Percentiles rank a stretch among this genome's conserved stretches.
Evolutionary conservation across 2,113 vertebrate species (phyloP).

Genomic region (Pachycephala philippinensis): DNA sequence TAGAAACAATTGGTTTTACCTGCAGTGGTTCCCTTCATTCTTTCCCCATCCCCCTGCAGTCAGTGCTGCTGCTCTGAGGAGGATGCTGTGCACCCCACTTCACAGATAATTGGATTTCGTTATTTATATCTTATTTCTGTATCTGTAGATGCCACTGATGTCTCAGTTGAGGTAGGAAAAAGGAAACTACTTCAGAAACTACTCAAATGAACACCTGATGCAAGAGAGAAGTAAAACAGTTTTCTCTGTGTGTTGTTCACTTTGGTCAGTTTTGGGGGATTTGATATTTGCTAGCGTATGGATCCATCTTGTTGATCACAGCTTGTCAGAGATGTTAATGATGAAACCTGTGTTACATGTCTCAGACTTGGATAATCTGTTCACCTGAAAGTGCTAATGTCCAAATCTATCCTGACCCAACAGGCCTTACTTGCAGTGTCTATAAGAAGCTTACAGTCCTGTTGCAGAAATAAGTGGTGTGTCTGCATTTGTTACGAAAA

Average conservation of each 20-base stretch:
- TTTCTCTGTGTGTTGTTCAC: background rate
- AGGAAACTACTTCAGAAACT: background rate
- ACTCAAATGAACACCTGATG: background rate
- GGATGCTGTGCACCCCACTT: background rate
- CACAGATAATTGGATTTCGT: background rate
- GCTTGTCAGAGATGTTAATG: background rate
- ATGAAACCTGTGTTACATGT: rapidly evolving
- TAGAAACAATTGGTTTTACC: background rate
- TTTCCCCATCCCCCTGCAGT: rapidly evolving
- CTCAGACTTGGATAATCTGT: background rate
- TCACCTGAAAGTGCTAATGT: background rate
- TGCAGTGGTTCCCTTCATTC: background rate
- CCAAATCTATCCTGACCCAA: background rate
- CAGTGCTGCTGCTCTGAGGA: background rate
- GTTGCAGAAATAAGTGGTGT: background rate
- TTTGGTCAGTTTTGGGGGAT: background rate
- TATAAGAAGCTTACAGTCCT: background rate
- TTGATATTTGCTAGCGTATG: background rate
- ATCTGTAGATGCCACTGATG: background rate
- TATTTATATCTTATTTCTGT: background rate
- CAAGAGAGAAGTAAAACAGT: background rate
- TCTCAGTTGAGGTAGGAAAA: background rate
- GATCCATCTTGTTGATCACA: background rate
- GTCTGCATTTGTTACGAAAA: background rate
- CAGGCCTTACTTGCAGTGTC: background rate